A percentile compares a stretch with the other conserved stretches of the same genome.
phyloP scores from a whole-genome alignment of 2,113 vertebrate genomes.

The Dromas ardeola region DNA sequence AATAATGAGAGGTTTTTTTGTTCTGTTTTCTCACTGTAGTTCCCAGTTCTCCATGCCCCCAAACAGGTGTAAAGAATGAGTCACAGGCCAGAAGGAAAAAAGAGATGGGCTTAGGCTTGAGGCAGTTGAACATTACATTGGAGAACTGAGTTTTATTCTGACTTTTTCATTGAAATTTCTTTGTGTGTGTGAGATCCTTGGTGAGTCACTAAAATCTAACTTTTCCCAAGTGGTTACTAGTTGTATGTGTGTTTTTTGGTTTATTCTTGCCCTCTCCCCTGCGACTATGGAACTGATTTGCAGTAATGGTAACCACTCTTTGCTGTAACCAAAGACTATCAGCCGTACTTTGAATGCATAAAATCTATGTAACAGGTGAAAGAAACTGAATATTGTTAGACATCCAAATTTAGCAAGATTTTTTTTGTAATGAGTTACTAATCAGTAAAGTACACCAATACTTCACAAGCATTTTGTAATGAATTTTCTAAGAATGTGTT shows the following conservation, averaged over 20 bases:
- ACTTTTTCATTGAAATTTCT: neutral
- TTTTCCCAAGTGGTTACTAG: neutral
- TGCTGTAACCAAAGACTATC: neutral
- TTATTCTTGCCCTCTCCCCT: neutral
- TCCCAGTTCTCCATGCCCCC: neutral
- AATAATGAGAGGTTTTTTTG: neutral
- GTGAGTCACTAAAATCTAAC: neutral
- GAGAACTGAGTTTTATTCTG: neutral
- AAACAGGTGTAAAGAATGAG: neutral
- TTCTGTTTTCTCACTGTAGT: neutral
- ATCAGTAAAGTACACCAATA: neutral
- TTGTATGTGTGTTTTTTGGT: neutral
- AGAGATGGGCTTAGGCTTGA: neutral
- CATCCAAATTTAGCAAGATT: neutral
- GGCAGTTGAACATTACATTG: neutral
- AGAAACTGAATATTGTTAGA: neutral
- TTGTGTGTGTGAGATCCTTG: neutral
- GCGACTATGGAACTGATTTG: neutral
- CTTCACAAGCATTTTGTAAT: neutral
- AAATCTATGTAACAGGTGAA: neutral
- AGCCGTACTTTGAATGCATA: neutral
- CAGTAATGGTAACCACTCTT: neutral
- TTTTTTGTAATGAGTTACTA: neutral
- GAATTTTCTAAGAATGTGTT: neutral
- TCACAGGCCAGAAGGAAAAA: neutral